A percentile compares a stretch with the other conserved stretches of the same genome.
Conservation (phyloP, 2,888 invertebrate genomes). For the Drosophila borealis region DNA sequence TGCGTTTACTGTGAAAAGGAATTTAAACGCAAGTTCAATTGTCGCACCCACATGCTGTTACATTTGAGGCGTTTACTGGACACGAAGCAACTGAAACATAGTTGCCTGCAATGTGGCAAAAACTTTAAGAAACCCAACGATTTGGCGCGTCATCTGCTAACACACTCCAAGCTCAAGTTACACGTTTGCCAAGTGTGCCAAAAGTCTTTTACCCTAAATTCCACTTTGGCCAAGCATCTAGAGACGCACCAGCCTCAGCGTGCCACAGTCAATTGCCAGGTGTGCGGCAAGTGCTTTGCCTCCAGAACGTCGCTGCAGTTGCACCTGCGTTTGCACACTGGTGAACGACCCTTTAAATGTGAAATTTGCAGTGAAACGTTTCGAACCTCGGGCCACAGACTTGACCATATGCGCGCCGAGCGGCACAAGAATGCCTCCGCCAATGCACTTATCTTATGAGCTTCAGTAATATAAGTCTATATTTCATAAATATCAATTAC, state of each 20-base stretch:
- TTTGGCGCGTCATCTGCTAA: slow-evolving; percentile 67
- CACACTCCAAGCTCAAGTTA: slow-evolving; percentile 68
- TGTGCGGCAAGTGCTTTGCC: slow-evolving; percentile 68
- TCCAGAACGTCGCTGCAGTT: slow-evolving; percentile 69
- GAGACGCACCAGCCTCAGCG: slow-evolving; percentile 32
- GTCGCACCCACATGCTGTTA: slow-evolving; percentile 62
- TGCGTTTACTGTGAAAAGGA: slow-evolving; percentile 67
- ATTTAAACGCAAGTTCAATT: slow-evolving; percentile 57
- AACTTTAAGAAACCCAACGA: slow-evolving; percentile 67
- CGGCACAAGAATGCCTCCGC: slow-evolving; percentile 23
- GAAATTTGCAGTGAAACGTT: slow-evolving; percentile 66
- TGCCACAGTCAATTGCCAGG: slow-evolving; percentile 38
- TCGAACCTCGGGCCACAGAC: slow-evolving; percentile 79
- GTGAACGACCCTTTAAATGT: slow-evolving; percentile 76
- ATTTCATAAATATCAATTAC: slow-evolving; percentile 35
- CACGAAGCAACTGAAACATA: background rate
- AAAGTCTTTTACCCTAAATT: slow-evolving; percentile 31
- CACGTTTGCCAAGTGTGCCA: slow-evolving; percentile 43
- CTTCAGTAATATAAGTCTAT: slow-evolving; percentile 20
- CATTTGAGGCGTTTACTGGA: slow-evolving; percentile 51
- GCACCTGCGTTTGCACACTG: slow-evolving; percentile 80
- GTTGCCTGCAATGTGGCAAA: slow-evolving; percentile 40
- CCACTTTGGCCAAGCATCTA: slow-evolving; percentile 32
- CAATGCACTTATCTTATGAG: slow-evolving; percentile 9
- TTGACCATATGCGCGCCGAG: slow-evolving; percentile 63